A percentile compares a stretch with the other conserved stretches of the same genome.
Evolutionary conservation across 2,888 invertebrate genomes (phyloP).

Genomic region (Carabus problematicus): DNA sequence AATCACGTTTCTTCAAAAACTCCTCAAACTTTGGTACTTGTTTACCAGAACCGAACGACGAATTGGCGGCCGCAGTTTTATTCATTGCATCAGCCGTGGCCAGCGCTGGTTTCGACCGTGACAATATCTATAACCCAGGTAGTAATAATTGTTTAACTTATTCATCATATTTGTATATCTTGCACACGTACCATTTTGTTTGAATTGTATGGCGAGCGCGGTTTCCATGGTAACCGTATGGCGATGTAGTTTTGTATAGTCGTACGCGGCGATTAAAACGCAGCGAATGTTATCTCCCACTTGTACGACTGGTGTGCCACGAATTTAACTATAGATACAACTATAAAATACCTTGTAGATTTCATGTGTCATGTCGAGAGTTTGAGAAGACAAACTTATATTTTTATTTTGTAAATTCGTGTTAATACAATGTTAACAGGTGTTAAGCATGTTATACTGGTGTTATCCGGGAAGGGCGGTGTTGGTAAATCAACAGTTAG

Average conservation of each 20-base stretch:
- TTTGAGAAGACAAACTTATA: not conserved
- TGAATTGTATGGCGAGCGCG: conserved; percentile 10
- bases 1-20: conserved; percentile 88
- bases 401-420: not conserved
- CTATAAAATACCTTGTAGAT: not conserved
- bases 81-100: conserved; percentile 54
- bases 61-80: conserved; percentile 53
- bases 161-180: too few relatives aligned
- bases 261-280: too few relatives aligned
- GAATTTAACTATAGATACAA: too few relatives aligned
- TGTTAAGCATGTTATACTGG: conserved; percentile 85
- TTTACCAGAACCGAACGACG: conserved; percentile 56
- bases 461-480: conserved; percentile 99
- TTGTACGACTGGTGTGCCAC: too few relatives aligned
- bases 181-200: conserved; percentile 29
- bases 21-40: conserved; percentile 85
- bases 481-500: conserved; percentile 98
- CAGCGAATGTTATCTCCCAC: not conserved
- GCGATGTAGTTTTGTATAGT: not conserved
- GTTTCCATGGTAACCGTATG: conserved; percentile 9
- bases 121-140: conserved; percentile 71
- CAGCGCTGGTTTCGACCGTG: conserved; percentile 80
- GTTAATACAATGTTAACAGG: conserved; percentile 70
- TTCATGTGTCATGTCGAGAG: not conserved
- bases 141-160: not conserved